Conservation (phyloP, 2,797 vertebrate genomes). For the Muscicapa striata region DNA sequence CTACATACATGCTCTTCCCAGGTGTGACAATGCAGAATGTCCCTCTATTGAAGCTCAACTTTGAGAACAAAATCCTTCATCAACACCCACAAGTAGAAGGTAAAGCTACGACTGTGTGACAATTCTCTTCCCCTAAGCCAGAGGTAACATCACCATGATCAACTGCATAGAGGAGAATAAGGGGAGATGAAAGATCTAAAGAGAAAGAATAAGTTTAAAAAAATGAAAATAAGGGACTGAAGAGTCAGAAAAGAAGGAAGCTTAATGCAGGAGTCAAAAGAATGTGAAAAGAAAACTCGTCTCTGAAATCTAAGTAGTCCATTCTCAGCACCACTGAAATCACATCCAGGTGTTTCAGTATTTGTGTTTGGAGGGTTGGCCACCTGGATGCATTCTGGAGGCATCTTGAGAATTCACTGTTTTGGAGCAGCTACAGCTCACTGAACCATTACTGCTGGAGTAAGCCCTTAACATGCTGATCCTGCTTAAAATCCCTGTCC, state of each 20-base stretch:
- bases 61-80: background rate
- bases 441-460: background rate
- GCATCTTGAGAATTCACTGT: background rate
- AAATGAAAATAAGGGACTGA: background rate
- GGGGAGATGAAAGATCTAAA: background rate
- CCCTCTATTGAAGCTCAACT: background rate
- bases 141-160: background rate
- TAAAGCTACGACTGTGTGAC: background rate
- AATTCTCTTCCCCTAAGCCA: background rate
- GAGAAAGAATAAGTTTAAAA: background rate
- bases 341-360: background rate
- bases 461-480: background rate
- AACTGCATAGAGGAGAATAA: background rate
- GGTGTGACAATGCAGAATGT: background rate
- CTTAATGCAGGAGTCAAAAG: background rate
- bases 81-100: background rate
- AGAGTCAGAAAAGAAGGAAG: background rate
- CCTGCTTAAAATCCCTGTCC: background rate
- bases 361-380: background rate
- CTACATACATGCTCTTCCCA: accelerated
- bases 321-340: background rate
- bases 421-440: background rate
- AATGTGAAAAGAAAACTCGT: background rate
- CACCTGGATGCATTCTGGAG: background rate
- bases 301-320: background rate